Evolutionary conservation across 2,888 invertebrate species (phyloP), one percentile per base, ranked within the genome.

Genomic region (Gandaritis pyraliata): DNA sequence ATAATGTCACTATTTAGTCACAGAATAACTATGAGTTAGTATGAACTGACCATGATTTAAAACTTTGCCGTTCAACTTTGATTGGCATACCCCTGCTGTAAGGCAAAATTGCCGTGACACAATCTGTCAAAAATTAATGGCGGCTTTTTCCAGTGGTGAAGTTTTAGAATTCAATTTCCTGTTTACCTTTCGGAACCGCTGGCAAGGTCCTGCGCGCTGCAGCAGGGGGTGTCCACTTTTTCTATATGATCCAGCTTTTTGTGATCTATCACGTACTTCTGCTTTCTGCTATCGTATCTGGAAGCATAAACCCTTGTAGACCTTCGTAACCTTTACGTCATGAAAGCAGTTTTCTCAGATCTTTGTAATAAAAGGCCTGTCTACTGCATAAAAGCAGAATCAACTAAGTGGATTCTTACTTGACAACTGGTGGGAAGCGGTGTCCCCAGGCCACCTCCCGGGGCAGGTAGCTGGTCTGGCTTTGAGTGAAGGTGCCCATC

Each of bases 391-490:
- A n/a, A n/a, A n/a, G n/a, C n/a, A n/a, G n/a, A n/a, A n/a, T n/a
- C n/a, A n/a, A n/a, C n/a, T 23, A 2, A 5, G 3, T 2, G 33
- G 33, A 29, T 16, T 2, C 83, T 77, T 85, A 94, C 87, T 93
- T 94, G n/a, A 96, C 94, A 5, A 96, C 93, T 3, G 95, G 94
- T 47, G 94, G 94, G 75, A 97, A 97, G 1, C 95, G 92, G 80
- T 96, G 94, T 0, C 97, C 97, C 97, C 97, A 97, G 11, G 94
- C 86, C 3, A 97, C 94, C 83, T 97, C 97, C 12, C 90, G 90
- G 0, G 96, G 95, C 30, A 96, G 83, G 80, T 96, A 97, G 0
- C 97, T 97, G 0, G 96, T 96, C 69, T 96, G 93, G 29, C 95
- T 95, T 80, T 95, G 95, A 0, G 95, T 95, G 74, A 94, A 93